Base-by-base conservation (phyloP, 2,113 vertebrate genomes). In the Nanorana parkeri region DNA sequence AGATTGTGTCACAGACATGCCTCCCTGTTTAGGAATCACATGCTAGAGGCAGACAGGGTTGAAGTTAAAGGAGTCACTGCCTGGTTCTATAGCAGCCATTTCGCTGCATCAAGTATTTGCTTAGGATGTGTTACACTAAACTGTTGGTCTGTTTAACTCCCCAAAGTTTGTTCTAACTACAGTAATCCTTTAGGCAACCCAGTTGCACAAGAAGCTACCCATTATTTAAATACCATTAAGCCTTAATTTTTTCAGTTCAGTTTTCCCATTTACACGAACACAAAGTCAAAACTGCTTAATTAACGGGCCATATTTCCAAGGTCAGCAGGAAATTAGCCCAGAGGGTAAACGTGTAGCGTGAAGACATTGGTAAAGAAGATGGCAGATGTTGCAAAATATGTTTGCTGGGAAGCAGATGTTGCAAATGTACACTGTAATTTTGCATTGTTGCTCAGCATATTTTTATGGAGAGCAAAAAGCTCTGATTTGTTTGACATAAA, bases 291-390 rank as follows among this genome's bases (percentile, higher is more conserved):
- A 58, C n/a, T 61, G 58, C 63, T 80, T 80, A 80, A 80, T 80
- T 80, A 80, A 80, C 41, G 23, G 78, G 68, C 78, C 78, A 80
- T 80, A 80, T 80, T 80, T 81, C 26, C 28, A 47, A 81, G 79
- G 79, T 81, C 79, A 81, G 68, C 68, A 64, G 41, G 54, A 79
- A 81, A 65, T 81, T 73, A 81, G 68, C 47, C 79, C 47, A 54
- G 79, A 81, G 79, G 79, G 68, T 74, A 81, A 81, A 36, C 47
- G 54, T 6, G 55, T 73, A 73, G n/a, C 24, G 64, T 66, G 63
- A 74, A 36, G 68, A 65, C 17, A 56, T 51, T 80, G 19, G 36
- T 23, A 80, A 66, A 56, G 69, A 81, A 65, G 60, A 74, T 36
- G 69, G 79, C 79, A 81, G 69, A 81, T 81, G 79, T 66, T 81